phyloP scores from a whole-genome alignment of 2,888 invertebrate genomes.

The Strigamia maritima region DNA sequence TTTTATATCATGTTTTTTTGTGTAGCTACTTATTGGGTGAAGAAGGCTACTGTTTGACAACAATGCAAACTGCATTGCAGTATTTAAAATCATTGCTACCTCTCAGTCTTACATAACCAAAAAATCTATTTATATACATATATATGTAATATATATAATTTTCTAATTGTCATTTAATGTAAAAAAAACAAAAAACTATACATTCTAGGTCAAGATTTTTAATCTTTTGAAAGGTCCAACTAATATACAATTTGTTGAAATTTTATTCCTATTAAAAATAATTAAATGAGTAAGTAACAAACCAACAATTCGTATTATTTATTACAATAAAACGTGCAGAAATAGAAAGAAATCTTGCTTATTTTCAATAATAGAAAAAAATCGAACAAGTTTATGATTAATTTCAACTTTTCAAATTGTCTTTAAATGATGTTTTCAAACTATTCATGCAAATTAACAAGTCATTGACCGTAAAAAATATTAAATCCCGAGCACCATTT shows the following conservation, averaged over 20 bases:
- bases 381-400: too few species aligned
- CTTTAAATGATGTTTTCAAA: neutral
- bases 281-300: too few species aligned
- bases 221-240: too few species aligned
- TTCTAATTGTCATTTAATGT: neutral
- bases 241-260: too few species aligned
- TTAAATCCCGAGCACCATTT: conserved; percentile 4
- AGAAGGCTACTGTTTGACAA: conserved; percentile 42
- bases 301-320: too few species aligned
- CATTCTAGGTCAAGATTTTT: too few species aligned
- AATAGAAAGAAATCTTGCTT: too few species aligned
- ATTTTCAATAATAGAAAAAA: too few species aligned
- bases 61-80: conserved; percentile 41
- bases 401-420: neutral
- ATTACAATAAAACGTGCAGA: too few species aligned
- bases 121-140: neutral
- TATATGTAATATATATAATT: neutral
- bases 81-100: conserved; percentile 38
- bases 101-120: neutral
- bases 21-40: conserved; percentile 41
- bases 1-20: neutral
- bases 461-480: neutral
- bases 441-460: neutral
- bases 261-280: too few species aligned
- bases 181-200: neutral